Evolutionary conservation across 2,113 vertebrate species (phyloP).

Genomic region (Chlorodrepanis virens): DNA sequence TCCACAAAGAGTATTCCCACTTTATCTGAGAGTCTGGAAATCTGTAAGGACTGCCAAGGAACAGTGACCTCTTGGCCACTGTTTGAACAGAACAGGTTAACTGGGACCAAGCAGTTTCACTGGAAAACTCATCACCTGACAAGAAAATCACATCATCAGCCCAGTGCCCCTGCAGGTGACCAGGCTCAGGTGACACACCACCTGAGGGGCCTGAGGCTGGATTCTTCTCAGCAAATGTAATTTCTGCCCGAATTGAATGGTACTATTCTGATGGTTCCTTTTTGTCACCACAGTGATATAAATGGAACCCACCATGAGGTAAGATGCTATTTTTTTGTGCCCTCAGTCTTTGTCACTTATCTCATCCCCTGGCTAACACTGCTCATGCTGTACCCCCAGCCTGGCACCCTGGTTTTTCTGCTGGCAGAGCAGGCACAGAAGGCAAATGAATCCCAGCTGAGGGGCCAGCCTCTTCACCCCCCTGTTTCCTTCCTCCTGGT

Average conservation of each 20-base stretch:
- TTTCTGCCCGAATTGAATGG: background rate
- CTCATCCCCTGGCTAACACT: background rate
- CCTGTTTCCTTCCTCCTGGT: background rate
- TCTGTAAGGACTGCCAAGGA: background rate
- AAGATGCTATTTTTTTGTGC: background rate
- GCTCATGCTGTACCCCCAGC: background rate
- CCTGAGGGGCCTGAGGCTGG: background rate
- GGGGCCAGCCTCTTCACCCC: background rate
- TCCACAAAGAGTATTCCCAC: background rate
- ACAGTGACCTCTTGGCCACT: background rate
- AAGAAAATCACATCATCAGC: background rate
- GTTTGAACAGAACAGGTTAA: background rate
- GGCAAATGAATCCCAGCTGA: background rate
- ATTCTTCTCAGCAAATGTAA: background rate
- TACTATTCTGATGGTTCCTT: background rate
- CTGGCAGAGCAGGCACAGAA: background rate
- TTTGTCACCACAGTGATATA: background rate
- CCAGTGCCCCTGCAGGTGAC: background rate
- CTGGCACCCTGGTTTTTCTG: background rate
- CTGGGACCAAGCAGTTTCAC: background rate
- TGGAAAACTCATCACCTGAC: background rate
- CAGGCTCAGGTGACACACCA: background rate
- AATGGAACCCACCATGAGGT: background rate
- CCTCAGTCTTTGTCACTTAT: background rate
- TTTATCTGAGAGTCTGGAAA: background rate